Evolutionary conservation across 2,888 invertebrate species (phyloP).

Genomic region (Bimastos eiseni): DNA sequence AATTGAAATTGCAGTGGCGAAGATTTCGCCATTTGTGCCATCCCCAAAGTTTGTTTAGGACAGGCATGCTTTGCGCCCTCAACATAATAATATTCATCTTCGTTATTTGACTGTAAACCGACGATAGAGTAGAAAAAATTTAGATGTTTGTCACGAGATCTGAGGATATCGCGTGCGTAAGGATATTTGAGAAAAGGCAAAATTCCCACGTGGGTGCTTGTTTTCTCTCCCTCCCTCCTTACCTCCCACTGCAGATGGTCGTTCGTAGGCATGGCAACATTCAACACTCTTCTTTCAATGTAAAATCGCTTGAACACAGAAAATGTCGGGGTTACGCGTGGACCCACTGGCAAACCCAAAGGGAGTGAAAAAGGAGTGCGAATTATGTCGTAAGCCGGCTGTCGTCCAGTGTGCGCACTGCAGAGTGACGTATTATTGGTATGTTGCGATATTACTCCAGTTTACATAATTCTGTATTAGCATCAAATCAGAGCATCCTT

Average conservation of each 20-base stretch:
- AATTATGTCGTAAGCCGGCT: constrained; percentile 62
- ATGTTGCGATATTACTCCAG: constrained; percentile 41
- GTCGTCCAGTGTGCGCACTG: constrained; percentile 60
- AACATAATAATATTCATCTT: neutral
- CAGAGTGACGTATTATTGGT: constrained; percentile 63
- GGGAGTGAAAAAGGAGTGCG: constrained; percentile 59
- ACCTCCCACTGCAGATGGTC: neutral
- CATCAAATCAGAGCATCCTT: neutral
- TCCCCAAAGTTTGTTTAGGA: neutral
- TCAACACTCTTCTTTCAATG: neutral
- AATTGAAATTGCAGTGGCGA: neutral
- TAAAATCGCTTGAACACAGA: neutral
- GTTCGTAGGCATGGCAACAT: neutral
- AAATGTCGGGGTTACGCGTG: constrained; percentile 38
- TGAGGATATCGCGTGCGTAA: too few relatives aligned
- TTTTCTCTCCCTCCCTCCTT: neutral
- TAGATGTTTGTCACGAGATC: neutral
- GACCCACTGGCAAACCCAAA: constrained; percentile 62
- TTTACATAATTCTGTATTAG: neutral
- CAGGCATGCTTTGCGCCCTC: neutral
- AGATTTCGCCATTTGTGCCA: neutral
- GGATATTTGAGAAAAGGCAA: neutral
- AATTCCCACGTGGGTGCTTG: neutral
- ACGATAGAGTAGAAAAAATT: too few relatives aligned
- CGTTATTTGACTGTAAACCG: neutral